phyloP scores from a whole-genome alignment of 2,113 vertebrate species.

The Corythornis cristatus region DNA sequence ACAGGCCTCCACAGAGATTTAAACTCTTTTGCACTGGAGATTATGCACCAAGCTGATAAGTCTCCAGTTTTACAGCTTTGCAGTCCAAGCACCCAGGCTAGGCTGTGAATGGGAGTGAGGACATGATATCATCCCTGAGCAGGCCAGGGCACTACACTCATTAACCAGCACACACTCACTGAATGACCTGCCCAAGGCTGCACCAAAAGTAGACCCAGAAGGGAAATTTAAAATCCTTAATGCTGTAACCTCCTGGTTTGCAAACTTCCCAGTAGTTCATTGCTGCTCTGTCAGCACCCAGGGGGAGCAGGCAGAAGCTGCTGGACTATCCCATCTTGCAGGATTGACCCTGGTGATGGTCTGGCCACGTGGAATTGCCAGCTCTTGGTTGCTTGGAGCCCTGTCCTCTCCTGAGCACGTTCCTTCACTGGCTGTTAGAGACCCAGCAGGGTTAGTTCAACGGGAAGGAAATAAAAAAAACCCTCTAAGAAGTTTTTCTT shows the following conservation, averaged over 20 bases:
- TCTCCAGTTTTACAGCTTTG: neutral
- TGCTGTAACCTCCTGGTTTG: accelerated
- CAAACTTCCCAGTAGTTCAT: neutral
- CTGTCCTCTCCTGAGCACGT: neutral
- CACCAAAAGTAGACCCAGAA: neutral
- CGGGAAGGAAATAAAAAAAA: neutral
- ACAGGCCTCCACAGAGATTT: neutral
- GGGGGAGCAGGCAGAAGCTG: neutral
- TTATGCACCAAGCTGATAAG: neutral
- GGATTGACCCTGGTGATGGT: neutral
- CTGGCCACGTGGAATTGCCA: neutral
- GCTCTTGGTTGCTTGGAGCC: neutral
- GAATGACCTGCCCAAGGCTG: neutral
- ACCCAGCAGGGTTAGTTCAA: neutral
- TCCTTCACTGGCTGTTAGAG: neutral
- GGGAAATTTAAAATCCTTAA: neutral
- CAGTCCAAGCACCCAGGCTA: neutral
- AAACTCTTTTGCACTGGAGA: neutral
- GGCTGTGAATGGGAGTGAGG: neutral
- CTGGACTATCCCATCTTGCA: neutral
- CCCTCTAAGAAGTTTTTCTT: neutral
- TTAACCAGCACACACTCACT: neutral
- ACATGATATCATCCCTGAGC: neutral
- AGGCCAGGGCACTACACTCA: neutral
- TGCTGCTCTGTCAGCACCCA: neutral